Evolutionary conservation across 2,797 vertebrate genomes (phyloP).

Genomic region (Karalla daura): DNA sequence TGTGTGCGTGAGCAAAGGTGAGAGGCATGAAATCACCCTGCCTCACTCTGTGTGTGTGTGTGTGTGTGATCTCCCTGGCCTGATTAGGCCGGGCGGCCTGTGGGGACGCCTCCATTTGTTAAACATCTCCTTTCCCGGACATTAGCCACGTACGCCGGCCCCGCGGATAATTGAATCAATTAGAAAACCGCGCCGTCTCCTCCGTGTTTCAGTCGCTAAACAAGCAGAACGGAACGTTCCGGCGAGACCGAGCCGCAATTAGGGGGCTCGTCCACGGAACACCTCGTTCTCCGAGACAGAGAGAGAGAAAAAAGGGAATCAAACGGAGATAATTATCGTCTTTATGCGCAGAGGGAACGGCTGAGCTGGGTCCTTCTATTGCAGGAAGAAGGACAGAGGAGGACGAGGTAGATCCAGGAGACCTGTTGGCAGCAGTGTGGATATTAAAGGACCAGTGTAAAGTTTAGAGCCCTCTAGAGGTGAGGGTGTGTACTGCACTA

Average conservation of each 20-base stretch:
- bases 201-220: slow-evolving; percentile 51
- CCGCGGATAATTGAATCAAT: slow-evolving; percentile 72
- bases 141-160: slow-evolving; percentile 55
- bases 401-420: neutral
- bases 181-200: slow-evolving; percentile 44
- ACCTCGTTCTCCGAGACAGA: slow-evolving; percentile 20
- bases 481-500: too few species aligned
- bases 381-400: slow-evolving; percentile 27
- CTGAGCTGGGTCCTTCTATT: slow-evolving; percentile 20
- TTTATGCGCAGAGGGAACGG: slow-evolving; percentile 34
- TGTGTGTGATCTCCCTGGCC: slow-evolving; percentile 14
- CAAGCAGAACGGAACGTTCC: slow-evolving; percentile 45
- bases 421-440: slow-evolving; percentile 30
- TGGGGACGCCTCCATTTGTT: slow-evolving; percentile 41
- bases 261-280: slow-evolving; percentile 21
- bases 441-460: slow-evolving; percentile 18
- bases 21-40: neutral
- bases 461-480: too few species aligned
- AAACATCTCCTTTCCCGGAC: slow-evolving; percentile 60
- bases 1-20: neutral
- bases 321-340: slow-evolving; percentile 58
- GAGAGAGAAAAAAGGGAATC: slow-evolving; percentile 22
- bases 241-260: slow-evolving; percentile 48
- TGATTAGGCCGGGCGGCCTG: slow-evolving; percentile 31
- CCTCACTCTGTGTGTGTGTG: neutral